phyloP scores from a whole-genome alignment of 2,888 invertebrate species.

The Xylocampa areola region DNA sequence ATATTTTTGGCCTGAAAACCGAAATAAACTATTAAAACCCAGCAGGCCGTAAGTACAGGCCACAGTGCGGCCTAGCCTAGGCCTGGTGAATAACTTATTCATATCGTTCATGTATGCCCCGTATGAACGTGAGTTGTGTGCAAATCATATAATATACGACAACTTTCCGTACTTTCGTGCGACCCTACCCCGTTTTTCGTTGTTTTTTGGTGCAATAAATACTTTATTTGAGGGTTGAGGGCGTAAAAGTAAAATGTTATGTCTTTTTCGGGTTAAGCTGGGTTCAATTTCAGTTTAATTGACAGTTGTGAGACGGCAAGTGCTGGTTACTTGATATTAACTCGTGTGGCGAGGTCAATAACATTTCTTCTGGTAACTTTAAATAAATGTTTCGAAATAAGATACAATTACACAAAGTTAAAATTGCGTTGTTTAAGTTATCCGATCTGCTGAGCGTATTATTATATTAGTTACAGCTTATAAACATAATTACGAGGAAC shows the following conservation, averaged over 20 bases:
- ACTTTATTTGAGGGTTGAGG: slow-evolving; percentile 60
- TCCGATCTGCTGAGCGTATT: too few relatives aligned
- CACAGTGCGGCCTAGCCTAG: slow-evolving; percentile 60
- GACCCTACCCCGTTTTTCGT: slow-evolving; percentile 54
- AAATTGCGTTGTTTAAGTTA: too few relatives aligned
- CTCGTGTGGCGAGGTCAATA: too few relatives aligned
- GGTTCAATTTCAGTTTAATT: slow-evolving; percentile 36
- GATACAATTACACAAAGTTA: too few relatives aligned
- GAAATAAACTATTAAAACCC: slow-evolving; percentile 73
- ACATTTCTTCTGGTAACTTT: too few relatives aligned
- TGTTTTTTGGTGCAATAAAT: slow-evolving; percentile 65
- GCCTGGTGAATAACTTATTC: slow-evolving; percentile 76
- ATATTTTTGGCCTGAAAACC: slow-evolving; percentile 55
- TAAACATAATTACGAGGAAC: too few relatives aligned
- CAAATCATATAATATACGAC: slow-evolving; percentile 69
- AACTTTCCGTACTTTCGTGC: slow-evolving; percentile 60
- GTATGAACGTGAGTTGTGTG: slow-evolving; percentile 70
- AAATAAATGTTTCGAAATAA: too few relatives aligned
- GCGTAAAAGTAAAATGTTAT: slow-evolving; percentile 47
- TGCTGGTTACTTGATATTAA: too few relatives aligned
- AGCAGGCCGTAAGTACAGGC: slow-evolving; percentile 53
- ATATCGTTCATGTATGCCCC: slow-evolving; percentile 68
- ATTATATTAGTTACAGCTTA: too few relatives aligned
- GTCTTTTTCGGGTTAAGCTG: slow-evolving; percentile 27
- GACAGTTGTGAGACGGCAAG: slow-evolving; percentile 9